These are phyloP conservation scores for Trochalopteron elliotii DNA, from an alignment of 2,113 vertebrate genomes.

Conservation along the genomic window DNA sequence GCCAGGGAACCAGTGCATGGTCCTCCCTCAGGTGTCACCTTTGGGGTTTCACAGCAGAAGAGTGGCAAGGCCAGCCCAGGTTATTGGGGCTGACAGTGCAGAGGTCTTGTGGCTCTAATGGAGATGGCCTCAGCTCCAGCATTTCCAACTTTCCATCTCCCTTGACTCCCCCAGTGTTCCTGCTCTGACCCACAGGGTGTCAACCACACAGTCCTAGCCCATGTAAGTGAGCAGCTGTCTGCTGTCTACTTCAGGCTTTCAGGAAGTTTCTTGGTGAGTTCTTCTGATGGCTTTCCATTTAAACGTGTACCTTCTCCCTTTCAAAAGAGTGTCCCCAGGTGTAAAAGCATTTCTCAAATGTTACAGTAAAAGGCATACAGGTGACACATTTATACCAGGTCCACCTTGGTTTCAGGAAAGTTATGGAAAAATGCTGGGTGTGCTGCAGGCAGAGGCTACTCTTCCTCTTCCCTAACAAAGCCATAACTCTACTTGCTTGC, in stretches of 20 bases:
- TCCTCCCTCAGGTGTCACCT: background rate
- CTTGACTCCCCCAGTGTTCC: background rate
- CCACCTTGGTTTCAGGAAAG: background rate
- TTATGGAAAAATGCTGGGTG: background rate
- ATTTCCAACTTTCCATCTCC: background rate
- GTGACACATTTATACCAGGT: background rate
- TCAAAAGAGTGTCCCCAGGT: background rate
- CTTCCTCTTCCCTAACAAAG: background rate
- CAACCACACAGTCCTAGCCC: background rate
- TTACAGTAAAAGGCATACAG: background rate
- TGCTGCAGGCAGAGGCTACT: background rate
- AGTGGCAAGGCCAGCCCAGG: background rate
- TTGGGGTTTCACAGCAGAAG: rapidly evolving
- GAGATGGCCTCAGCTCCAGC: background rate
- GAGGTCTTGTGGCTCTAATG: background rate
- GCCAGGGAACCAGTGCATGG: rapidly evolving
- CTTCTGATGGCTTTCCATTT: background rate
- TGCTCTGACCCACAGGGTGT: background rate
- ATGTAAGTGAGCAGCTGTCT: background rate
- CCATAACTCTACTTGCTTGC: rapidly evolving
- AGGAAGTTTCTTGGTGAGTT: background rate
- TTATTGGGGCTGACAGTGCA: background rate
- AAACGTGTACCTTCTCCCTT: background rate
- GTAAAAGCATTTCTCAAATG: background rate
- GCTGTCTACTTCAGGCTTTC: background rate